Conservation (phyloP, 2,113 vertebrate species). For the Nerophis ophidion region DNA sequence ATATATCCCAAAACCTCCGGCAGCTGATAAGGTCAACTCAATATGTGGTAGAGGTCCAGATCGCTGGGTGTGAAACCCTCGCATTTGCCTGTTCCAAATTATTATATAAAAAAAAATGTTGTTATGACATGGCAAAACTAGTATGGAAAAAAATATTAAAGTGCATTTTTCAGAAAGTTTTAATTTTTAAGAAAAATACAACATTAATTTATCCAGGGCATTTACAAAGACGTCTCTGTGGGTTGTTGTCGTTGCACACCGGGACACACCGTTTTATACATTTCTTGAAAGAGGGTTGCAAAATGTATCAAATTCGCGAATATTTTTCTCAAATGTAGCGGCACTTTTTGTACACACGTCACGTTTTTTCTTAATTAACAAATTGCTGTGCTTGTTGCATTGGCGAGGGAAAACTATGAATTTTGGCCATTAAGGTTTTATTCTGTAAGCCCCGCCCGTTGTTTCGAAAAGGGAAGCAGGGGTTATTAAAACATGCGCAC, state of each 20-base stretch:
- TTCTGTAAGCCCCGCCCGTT: background rate
- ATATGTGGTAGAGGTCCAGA: background rate
- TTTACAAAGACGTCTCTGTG: background rate
- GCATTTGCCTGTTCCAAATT: background rate
- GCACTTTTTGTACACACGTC: too few species aligned
- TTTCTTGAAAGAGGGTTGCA: background rate
- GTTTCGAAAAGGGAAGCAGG: background rate
- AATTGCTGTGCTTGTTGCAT: background rate
- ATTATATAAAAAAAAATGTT: background rate
- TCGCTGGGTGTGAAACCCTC: too few species aligned
- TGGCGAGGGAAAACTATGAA: background rate
- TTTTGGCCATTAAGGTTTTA: background rate
- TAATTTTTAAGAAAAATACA: background rate
- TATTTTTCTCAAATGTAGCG: background rate
- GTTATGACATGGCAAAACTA: too few species aligned
- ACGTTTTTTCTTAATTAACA: background rate
- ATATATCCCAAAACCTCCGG: constrained; percentile 4
- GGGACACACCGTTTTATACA: background rate
- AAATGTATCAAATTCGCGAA: background rate
- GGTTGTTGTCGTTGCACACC: background rate
- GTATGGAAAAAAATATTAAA: too few species aligned
- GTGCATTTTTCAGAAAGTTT: too few species aligned
- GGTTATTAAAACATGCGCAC: background rate
- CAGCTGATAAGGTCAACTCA: background rate
- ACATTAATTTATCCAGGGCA: background rate